Evolutionary conservation across 2,888 invertebrate genomes (phyloP), one percentile per base, ranked within the genome.

Genomic region (Eulithis testata): DNA sequence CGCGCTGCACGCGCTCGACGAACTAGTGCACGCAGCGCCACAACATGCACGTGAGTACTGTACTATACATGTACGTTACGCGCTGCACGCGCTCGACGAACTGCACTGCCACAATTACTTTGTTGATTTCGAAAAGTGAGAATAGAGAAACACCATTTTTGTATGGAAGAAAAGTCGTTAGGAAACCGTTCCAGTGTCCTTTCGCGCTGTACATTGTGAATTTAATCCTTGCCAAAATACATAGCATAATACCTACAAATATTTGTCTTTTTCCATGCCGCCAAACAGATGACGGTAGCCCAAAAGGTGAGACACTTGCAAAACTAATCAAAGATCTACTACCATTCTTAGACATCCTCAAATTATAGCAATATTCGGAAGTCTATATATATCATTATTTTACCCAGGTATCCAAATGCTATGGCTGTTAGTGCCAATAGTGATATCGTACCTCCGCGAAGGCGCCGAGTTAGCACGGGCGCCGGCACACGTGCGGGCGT

Each of bases 361-460:
- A 31, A 31, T 4, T 31, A 31, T 5, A 31, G 21, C 2, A 31
- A 45, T 12, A 6, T 40, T 40, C 11, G 9, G 3, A 8, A 40
- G 9, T 9, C 0, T 40, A 2, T 40, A 40, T 8, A 8, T 40
- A 8, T 6, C 8, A 44, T 44, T 44, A 0, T 44, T 4, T 27
- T 44, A 11, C 58, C 3, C 90, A 99, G 99, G 98, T 81, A 96
- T 97, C 75, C 97, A 98, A 85, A 95, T 99, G 95, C 91, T 99
- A 60, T 96, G 97, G 73, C 93, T 99, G 51, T 93, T 99, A 66
- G 97, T 99, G 66, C 99, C 99, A 51, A 96, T 98, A 66, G 94
- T 99, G 74, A 97, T 98, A 57, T 97, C 96, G 76, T 97, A 97
- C 83, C 91, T 99, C 64, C 93, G 97, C 65, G 96, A 97, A 71